These are phyloP conservation scores for Anguilla pacifica DNA, from an alignment of 2,797 vertebrate genomes.

Conservation along the genomic window DNA sequence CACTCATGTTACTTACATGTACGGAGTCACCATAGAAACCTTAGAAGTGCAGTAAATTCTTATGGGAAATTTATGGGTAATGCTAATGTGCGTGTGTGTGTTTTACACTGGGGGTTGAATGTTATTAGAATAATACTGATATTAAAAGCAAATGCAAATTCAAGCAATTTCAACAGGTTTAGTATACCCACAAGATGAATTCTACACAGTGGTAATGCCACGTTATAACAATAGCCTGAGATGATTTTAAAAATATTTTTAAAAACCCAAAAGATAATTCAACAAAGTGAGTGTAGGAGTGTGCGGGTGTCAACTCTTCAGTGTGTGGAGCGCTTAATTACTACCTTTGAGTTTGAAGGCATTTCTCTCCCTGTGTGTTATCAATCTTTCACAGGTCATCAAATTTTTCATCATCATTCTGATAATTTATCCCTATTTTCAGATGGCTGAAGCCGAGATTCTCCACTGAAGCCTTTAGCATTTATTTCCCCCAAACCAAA, in stretches of 20 bases:
- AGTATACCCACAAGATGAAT: background rate
- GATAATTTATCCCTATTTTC: background rate
- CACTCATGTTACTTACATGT: conserved; percentile 35
- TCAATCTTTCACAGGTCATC: background rate
- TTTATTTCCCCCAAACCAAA: background rate
- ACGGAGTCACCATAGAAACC: conserved; percentile 56
- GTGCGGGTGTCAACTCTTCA: background rate
- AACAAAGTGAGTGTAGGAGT: background rate
- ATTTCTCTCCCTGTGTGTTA: background rate
- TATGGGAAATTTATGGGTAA: background rate
- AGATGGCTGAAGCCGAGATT: background rate
- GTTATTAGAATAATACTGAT: background rate
- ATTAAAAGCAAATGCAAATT: background rate
- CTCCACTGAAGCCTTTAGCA: background rate
- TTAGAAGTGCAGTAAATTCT: conserved; percentile 13
- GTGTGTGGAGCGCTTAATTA: background rate
- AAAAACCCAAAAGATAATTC: background rate
- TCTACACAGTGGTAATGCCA: background rate
- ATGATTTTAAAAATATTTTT: background rate
- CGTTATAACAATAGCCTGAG: background rate
- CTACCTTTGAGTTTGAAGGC: background rate
- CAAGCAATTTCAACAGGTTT: background rate
- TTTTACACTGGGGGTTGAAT: background rate
- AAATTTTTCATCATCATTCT: background rate
- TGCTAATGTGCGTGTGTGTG: conserved; percentile 19